Percentiles rank a stretch among this genome's conserved stretches.
Evolutionary conservation across 2,113 vertebrate species (phyloP).

Genomic region (Calidris pygmaea): DNA sequence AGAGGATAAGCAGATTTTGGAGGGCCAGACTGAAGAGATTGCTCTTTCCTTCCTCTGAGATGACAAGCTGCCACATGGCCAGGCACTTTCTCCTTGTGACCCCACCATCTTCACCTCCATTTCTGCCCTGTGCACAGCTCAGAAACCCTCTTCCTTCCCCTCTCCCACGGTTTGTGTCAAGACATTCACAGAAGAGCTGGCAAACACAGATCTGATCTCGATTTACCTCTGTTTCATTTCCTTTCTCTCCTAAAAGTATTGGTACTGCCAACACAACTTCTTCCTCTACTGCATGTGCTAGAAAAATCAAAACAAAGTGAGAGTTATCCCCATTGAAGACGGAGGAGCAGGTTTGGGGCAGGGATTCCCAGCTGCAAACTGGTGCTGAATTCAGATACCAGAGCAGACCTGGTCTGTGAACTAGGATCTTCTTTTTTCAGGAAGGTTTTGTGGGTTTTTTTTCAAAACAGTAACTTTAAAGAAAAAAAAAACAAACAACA

Average conservation of each 20-base stretch:
- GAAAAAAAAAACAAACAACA: background rate
- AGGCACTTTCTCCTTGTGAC: background rate
- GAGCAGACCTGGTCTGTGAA: background rate
- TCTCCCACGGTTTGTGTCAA: fast-evolving
- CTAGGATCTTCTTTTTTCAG: background rate
- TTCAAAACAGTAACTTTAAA: background rate
- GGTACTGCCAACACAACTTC: background rate
- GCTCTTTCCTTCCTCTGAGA: background rate
- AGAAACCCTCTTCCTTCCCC: background rate
- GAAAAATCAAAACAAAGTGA: background rate
- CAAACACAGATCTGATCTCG: background rate
- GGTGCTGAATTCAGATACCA: background rate
- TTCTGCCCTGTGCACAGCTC: background rate
- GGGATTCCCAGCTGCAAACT: background rate
- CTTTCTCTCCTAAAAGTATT: background rate
- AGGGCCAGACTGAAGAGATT: background rate
- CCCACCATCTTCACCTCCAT: fast-evolving
- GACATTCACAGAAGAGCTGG: background rate
- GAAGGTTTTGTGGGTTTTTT: background rate
- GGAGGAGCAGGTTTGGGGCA: background rate
- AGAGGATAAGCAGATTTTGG: background rate
- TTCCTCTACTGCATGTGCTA: background rate
- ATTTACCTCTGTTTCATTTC: background rate
- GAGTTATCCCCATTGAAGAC: fast-evolving
- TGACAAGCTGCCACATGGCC: background rate